Evolutionary conservation across 2,113 vertebrate species (phyloP).

Genomic region (Anarrhichthys ocellatus): DNA sequence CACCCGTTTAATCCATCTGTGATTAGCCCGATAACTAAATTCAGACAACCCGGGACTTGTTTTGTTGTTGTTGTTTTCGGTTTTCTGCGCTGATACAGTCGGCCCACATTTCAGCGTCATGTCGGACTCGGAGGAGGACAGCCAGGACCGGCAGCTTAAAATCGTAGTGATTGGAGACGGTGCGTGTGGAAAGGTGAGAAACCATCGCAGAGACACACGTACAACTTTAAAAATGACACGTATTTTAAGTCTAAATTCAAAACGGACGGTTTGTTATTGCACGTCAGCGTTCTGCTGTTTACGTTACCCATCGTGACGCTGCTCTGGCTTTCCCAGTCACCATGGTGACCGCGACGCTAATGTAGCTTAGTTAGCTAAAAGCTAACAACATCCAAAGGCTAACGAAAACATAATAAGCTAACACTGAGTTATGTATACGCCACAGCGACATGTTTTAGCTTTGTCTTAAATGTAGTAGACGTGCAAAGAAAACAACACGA

Average conservation of each 20-base stretch:
- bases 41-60: background rate
- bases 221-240: background rate
- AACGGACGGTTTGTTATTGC: background rate
- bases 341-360: constrained; percentile 73
- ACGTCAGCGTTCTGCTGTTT: background rate
- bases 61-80: background rate
- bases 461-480: background rate
- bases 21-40: constrained; percentile 40
- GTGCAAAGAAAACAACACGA: background rate
- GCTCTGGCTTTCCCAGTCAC: constrained; percentile 46
- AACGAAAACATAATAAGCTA: background rate
- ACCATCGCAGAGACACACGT: background rate
- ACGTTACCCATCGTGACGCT: constrained; percentile 9
- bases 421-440: background rate
- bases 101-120: constrained; percentile 74
- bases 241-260: accelerated
- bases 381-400: constrained; percentile 32
- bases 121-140: constrained; percentile 98
- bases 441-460: background rate
- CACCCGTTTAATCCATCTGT: constrained; percentile 73
- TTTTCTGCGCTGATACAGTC: background rate
- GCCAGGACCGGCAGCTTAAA: constrained; percentile 94
- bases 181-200: constrained; percentile 96
- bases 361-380: constrained; percentile 32
- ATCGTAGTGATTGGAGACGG: constrained; percentile 96